Percentiles rank a stretch among this genome's conserved stretches.
Evolutionary conservation across 2,797 vertebrate species (phyloP).

Genomic region (Pempheris klunzingeri): DNA sequence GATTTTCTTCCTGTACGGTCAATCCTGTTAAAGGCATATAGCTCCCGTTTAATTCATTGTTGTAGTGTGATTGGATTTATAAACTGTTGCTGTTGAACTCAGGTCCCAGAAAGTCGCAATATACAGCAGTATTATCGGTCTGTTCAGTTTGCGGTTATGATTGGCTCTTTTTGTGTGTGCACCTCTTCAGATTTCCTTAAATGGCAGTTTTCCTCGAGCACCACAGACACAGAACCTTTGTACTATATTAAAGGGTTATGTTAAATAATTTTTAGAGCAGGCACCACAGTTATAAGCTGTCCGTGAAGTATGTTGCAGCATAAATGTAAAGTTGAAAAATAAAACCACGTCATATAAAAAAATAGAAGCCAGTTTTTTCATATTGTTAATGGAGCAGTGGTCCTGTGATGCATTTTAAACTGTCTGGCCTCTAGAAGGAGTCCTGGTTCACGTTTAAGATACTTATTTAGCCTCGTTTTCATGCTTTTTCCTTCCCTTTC

Average conservation of each 20-base stretch:
- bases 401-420: constrained; percentile 14
- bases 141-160: constrained; percentile 35
- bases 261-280: constrained; percentile 27
- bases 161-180: constrained; percentile 38
- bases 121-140: constrained; percentile 24
- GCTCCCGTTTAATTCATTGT: constrained; percentile 16
- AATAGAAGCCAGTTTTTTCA: constrained; percentile 8
- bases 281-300: constrained; percentile 4
- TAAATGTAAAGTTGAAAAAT: constrained; percentile 32
- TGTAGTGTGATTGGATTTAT: constrained; percentile 35
- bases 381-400: constrained; percentile 8
- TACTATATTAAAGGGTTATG: constrained; percentile 34
- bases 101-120: constrained; percentile 33
- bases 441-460: constrained; percentile 39
- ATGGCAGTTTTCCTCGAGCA: constrained; percentile 51
- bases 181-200: constrained; percentile 59
- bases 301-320: background rate
- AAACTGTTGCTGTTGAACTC: constrained; percentile 22
- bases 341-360: constrained; percentile 20
- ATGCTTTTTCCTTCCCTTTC: constrained; percentile 15
- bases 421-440: constrained; percentile 3
- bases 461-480: constrained; percentile 4
- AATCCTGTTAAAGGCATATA: constrained; percentile 1
- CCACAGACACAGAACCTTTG: constrained; percentile 25
- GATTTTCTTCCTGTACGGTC: constrained; percentile 11